phyloP scores from a whole-genome alignment of 2,888 invertebrate species.

The Napeogenes inachia region DNA sequence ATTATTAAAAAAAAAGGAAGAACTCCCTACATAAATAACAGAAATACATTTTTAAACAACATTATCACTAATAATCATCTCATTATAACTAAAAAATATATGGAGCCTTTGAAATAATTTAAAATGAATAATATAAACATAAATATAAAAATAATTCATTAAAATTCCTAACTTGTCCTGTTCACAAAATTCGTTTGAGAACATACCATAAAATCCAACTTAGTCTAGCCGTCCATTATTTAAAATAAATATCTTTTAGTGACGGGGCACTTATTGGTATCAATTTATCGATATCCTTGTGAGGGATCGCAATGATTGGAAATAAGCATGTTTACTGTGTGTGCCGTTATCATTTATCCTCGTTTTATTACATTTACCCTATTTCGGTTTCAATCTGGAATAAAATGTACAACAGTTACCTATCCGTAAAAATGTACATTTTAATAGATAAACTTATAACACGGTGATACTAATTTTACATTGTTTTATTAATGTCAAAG shows the following conservation, averaged over 20 bases:
- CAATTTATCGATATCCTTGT: slow-evolving; percentile 12
- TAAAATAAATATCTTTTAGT: slow-evolving; percentile 14
- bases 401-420: too few relatives aligned
- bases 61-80: too few relatives aligned
- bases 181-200: slow-evolving; percentile 12
- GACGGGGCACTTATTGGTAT: slow-evolving; percentile 12
- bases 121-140: not conserved
- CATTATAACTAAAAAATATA: too few relatives aligned
- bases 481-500: slow-evolving; percentile 8
- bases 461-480: not conserved
- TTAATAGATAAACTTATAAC: not conserved
- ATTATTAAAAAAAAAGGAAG: too few relatives aligned
- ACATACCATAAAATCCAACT: slow-evolving; percentile 20
- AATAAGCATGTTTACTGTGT: too few relatives aligned
- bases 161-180: slow-evolving; percentile 12
- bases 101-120: too few relatives aligned
- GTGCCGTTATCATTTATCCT: too few relatives aligned
- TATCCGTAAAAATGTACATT: too few relatives aligned
- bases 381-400: too few relatives aligned
- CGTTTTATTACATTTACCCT: too few relatives aligned
- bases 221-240: slow-evolving; percentile 17
- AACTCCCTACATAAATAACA: too few relatives aligned
- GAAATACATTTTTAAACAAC: too few relatives aligned
- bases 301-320: not conserved
- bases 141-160: slow-evolving; percentile 12